Evolutionary conservation across 35 echinoderm and acorn worm species (phyloP).

Genomic region (Amphiura filiformis): DNA sequence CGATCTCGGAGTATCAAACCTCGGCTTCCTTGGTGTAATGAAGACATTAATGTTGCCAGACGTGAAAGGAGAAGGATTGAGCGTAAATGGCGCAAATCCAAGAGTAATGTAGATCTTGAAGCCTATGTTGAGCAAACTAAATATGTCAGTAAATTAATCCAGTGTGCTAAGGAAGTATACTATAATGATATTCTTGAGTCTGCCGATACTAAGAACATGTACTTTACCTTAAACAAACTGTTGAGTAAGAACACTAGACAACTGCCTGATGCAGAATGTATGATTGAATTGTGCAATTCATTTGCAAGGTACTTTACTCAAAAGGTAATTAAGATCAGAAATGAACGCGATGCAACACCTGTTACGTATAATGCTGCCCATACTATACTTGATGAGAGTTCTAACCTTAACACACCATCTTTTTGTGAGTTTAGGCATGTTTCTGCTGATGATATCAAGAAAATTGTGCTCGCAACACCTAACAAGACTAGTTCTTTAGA

Average conservation of each 20-base stretch:
- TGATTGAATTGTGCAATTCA: not conserved
- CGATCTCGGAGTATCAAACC: not conserved
- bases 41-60: too few species aligned
- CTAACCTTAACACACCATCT: not conserved
- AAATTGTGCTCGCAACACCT: not conserved
- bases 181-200: not conserved
- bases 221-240: not conserved
- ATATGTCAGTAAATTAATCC: not conserved
- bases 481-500: not conserved
- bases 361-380: not conserved
- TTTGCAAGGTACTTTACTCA: not conserved
- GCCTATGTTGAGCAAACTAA: not conserved
- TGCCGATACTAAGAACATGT: not conserved
- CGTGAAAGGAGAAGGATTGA: too few species aligned
- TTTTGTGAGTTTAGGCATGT: not conserved
- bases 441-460: not conserved
- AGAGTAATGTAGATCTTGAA: not conserved
- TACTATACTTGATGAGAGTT: not conserved
- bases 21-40: not conserved
- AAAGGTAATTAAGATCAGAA: not conserved
- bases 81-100: not conserved
- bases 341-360: not conserved
- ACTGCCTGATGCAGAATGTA: not conserved
- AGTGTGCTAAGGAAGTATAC: not conserved
- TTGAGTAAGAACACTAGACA: conserved; percentile 3